phyloP scores from a whole-genome alignment of 2,888 invertebrate species.

The Ornithoptera priamus region DNA sequence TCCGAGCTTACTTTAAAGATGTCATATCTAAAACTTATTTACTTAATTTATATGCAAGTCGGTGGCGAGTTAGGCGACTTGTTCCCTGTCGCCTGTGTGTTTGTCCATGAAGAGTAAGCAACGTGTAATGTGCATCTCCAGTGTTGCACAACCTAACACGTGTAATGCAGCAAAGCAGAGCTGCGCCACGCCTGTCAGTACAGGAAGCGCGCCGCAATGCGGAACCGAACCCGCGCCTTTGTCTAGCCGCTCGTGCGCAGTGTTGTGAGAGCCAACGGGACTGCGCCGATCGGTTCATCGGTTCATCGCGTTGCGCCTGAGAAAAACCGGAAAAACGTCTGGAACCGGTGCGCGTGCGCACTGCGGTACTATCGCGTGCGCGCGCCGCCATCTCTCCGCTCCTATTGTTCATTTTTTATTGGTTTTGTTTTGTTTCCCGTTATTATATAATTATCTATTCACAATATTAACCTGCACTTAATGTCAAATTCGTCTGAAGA shows the following conservation, averaged over 20 bases:
- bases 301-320: background rate
- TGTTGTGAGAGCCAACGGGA: conserved; percentile 15
- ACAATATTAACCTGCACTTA: too few relatives aligned
- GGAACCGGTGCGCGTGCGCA: background rate
- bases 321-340: conserved; percentile 23
- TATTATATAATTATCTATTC: too few relatives aligned
- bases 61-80: too few relatives aligned
- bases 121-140: too few relatives aligned
- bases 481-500: too few relatives aligned
- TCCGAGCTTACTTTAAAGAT: too few relatives aligned
- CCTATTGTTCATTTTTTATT: background rate
- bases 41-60: too few relatives aligned
- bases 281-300: conserved; percentile 8
- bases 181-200: background rate
- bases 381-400: background rate
- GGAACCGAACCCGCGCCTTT: conserved; percentile 14
- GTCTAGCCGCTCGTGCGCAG: conserved; percentile 1
- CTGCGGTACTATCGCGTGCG: conserved; percentile 17
- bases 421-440: background rate
- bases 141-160: background rate
- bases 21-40: too few relatives aligned
- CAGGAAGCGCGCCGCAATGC: conserved; percentile 21
- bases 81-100: too few relatives aligned
- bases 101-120: too few relatives aligned
- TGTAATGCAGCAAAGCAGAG: conserved; percentile 2